phyloP scores from a whole-genome alignment of 2,113 vertebrate species.

The Thymallus thymallus region DNA sequence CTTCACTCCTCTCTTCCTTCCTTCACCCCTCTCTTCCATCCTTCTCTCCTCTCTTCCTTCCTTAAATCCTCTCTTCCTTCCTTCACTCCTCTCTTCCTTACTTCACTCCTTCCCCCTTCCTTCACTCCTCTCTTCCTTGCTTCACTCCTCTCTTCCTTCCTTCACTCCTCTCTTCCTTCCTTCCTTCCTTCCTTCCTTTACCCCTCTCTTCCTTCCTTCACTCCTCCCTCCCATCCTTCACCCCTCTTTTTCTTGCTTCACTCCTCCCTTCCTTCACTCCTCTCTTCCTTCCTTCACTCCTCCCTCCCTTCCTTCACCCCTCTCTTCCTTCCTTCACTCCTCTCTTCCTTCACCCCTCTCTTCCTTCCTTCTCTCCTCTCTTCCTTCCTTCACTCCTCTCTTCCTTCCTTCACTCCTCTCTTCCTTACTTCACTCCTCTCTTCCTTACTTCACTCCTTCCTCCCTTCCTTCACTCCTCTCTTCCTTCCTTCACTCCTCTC shows the following conservation, averaged over 20 bases:
- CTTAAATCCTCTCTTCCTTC: no score
- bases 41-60: background rate
- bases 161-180: no score
- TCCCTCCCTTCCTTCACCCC: background rate
- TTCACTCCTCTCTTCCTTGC: no score
- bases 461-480: background rate
- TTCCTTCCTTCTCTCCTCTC: no score
- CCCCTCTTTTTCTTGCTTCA: background rate
- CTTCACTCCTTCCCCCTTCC: no score
- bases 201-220: background rate
- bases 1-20: no score
- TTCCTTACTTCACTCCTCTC: no score
- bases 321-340: no score
- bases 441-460: background rate
- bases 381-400: background rate
- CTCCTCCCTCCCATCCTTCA: no score
- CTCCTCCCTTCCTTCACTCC: no score
- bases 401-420: background rate
- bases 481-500: constrained; percentile 10
- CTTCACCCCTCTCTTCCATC: no score
- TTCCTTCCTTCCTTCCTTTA: no score
- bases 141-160: background rate
- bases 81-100: background rate
- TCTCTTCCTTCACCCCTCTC: background rate
- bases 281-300: background rate